phyloP scores from a whole-genome alignment of 2,113 vertebrate species.

The Cygnus atratus region DNA sequence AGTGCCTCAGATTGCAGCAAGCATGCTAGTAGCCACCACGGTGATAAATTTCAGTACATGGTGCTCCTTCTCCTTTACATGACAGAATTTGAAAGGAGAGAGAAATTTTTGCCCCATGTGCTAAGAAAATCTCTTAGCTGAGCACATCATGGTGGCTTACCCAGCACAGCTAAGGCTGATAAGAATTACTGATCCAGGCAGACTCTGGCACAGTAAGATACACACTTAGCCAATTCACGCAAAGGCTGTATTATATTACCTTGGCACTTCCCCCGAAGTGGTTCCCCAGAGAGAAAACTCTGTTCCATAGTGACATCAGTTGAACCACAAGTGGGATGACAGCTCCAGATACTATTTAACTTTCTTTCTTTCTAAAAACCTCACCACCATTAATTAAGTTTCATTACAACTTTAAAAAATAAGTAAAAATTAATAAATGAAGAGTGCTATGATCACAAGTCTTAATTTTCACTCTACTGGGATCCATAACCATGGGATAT shows the following conservation, averaged over 20 bases:
- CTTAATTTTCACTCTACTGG: not conserved
- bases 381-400: not conserved
- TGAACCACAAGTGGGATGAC: constrained; percentile 24
- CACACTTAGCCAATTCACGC: constrained; percentile 23
- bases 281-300: constrained; percentile 32
- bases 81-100: not conserved
- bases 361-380: constrained; percentile 14
- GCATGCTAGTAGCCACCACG: not conserved
- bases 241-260: constrained; percentile 32
- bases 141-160: constrained; percentile 19
- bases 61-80: not conserved
- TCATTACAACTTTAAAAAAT: not conserved
- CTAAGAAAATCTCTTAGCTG: constrained; percentile 37
- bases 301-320: constrained; percentile 19
- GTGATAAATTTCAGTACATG: not conserved
- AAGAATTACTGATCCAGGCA: constrained; percentile 52
- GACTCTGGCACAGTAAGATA: constrained; percentile 26
- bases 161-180: constrained; percentile 26
- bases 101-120: not conserved
- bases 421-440: not conserved
- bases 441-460: not conserved
- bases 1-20: not conserved
- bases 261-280: constrained; percentile 6
- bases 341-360: constrained; percentile 6
- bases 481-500: not conserved